phyloP scores from a whole-genome alignment of 2,797 vertebrate genomes.

The Gephyroberyx darwinii region DNA sequence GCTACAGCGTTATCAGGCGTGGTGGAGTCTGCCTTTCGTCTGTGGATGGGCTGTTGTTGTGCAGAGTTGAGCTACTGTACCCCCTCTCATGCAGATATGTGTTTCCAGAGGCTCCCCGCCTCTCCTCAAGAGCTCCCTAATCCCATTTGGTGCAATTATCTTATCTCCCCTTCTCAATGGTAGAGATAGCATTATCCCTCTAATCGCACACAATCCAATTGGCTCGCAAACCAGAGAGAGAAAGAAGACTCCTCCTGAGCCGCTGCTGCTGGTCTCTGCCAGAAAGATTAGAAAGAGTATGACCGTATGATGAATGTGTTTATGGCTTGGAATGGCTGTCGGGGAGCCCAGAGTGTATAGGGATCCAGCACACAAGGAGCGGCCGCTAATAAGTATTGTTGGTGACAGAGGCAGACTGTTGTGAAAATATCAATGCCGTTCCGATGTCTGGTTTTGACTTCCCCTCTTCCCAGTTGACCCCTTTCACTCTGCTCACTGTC shows the following conservation, averaged over 20 bases:
- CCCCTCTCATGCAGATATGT: conserved; percentile 46
- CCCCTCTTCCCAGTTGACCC: conserved; percentile 44
- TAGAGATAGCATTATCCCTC: conserved; percentile 75
- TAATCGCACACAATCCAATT: conserved; percentile 78
- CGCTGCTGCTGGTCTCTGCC: conserved; percentile 43
- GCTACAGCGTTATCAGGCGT: conserved; percentile 48
- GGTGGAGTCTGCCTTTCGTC: conserved; percentile 67
- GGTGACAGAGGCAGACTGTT: conserved; percentile 66
- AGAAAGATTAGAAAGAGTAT: conserved; percentile 57
- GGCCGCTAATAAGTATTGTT: conserved; percentile 53
- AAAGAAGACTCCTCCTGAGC: conserved; percentile 55
- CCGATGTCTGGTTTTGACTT: conserved; percentile 64
- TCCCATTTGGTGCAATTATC: conserved; percentile 80
- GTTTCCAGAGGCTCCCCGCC: conserved; percentile 64
- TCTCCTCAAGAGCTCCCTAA: conserved; percentile 73
- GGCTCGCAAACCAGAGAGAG: conserved; percentile 56
- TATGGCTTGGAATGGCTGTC: conserved; percentile 44
- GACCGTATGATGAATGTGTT: conserved; percentile 53
- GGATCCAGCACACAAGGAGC: conserved; percentile 50
- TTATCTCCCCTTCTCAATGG: conserved; percentile 79
- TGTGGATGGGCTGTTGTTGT: conserved; percentile 31
- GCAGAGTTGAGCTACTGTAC: conserved; percentile 57
- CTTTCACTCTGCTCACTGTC: conserved; percentile 33
- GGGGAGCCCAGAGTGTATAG: conserved; percentile 29
- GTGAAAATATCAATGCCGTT: conserved; percentile 72